Percentiles rank a stretch among this genome's conserved stretches.
Conservation (phyloP, 2,888 invertebrate species). For the Pardosa pseudoannulata region DNA sequence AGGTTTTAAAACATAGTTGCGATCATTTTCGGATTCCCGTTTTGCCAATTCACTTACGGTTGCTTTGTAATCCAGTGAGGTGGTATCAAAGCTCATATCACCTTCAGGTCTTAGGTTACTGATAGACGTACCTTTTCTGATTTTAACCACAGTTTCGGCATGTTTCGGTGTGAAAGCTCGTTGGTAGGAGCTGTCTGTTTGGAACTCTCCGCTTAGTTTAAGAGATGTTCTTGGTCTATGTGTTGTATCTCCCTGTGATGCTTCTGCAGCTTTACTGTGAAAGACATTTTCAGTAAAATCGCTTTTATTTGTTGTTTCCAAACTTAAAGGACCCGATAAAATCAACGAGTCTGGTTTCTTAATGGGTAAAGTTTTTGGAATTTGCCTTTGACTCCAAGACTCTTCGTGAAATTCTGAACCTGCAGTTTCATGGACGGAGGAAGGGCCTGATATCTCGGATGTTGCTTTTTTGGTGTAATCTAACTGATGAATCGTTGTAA, state of each 20-base stretch:
- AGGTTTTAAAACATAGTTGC: neutral
- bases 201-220: slow-evolving; percentile 66
- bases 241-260: neutral
- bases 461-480: slow-evolving; percentile 29
- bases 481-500: slow-evolving; percentile 61
- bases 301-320: slow-evolving; percentile 33
- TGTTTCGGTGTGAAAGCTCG: slow-evolving; percentile 39
- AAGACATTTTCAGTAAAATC: slow-evolving; percentile 19
- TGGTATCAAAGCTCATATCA: slow-evolving; percentile 50
- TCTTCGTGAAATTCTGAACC: neutral
- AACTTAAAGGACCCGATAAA: slow-evolving; percentile 18
- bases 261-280: neutral
- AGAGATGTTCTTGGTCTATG: slow-evolving; percentile 70
- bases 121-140: slow-evolving; percentile 34
- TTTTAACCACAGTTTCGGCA: slow-evolving; percentile 16
- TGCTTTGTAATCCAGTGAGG: slow-evolving; percentile 52
- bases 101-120: slow-evolving; percentile 60
- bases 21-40: slow-evolving; percentile 17
- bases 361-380: slow-evolving; percentile 46
- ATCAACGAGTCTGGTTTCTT: slow-evolving; percentile 43
- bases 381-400: slow-evolving; percentile 53
- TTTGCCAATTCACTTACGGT: neutral
- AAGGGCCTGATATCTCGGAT: neutral
- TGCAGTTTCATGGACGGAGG: neutral
- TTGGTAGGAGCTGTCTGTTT: slow-evolving; percentile 63